phyloP scores from a whole-genome alignment of 2,888 invertebrate species.

The Thymelicus acteon region DNA sequence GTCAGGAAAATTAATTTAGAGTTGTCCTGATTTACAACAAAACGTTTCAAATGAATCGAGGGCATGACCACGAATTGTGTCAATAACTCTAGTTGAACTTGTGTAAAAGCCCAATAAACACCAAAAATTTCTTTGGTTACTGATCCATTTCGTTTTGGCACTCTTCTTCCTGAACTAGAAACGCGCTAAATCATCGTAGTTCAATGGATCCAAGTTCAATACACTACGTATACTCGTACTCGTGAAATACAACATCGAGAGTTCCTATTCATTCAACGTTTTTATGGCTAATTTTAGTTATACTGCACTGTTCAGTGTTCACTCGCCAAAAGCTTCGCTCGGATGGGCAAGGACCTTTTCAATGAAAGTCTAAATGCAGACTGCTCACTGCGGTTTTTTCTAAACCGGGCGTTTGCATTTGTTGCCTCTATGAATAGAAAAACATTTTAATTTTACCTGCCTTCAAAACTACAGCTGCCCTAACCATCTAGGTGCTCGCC shows the following conservation, averaged over 20 bases:
- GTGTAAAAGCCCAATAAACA: background rate
- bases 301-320: background rate
- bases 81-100: background rate
- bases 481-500: constrained; percentile 65
- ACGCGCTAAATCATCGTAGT: constrained; percentile 31
- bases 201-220: constrained; percentile 26
- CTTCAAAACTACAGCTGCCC: constrained; percentile 45
- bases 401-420: background rate
- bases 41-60: constrained; percentile 1
- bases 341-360: background rate
- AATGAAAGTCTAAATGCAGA: background rate
- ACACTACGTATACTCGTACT: constrained; percentile 27
- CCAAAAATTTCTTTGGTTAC: background rate
- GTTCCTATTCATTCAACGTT: background rate
- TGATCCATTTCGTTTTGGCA: constrained; percentile 23
- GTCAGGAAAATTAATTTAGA: constrained; percentile 9
- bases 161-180: constrained; percentile 26
- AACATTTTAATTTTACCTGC: background rate
- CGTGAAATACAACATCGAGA: constrained; percentile 37
- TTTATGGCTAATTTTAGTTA: constrained; percentile 28
- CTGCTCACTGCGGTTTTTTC: background rate
- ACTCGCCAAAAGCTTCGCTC: constrained; percentile 3
- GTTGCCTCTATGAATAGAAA: no score
- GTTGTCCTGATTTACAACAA: background rate
- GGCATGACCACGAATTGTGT: constrained; percentile 7